A percentile compares a stretch with the other conserved stretches of the same genome.
These are phyloP conservation scores for Tragelaphus buxtoni DNA, from an alignment of 2,113 vertebrate species.

Conservation along the genomic window DNA sequence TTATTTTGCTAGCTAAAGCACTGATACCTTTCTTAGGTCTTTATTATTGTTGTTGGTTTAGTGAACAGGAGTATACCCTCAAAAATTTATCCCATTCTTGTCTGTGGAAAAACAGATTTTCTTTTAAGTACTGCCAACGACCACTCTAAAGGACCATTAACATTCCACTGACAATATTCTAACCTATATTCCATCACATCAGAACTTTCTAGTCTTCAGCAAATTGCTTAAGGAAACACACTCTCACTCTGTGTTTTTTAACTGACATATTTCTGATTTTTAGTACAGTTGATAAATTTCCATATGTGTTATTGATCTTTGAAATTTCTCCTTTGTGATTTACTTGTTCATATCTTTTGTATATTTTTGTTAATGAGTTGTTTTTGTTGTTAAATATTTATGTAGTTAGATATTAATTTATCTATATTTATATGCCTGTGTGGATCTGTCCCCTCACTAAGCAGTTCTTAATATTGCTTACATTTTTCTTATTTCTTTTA, in stretches of 20 bases:
- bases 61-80: background rate
- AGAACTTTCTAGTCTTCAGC: background rate
- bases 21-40: background rate
- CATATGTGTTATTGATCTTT: accelerated
- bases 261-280: background rate
- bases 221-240: background rate
- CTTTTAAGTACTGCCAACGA: background rate
- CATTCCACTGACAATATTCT: background rate
- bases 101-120: background rate
- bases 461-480: background rate
- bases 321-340: background rate
- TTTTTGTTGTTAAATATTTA: background rate
- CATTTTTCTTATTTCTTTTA: background rate
- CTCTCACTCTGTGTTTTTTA: background rate
- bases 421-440: background rate
- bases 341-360: background rate
- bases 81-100: background rate
- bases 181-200: background rate
- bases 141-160: no score
- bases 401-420: background rate
- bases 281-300: background rate
- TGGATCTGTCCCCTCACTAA: background rate
- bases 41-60: background rate
- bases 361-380: background rate
- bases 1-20: background rate